Conservation (phyloP, 2,113 vertebrate genomes). For the Peromyscus polionotus region DNA sequence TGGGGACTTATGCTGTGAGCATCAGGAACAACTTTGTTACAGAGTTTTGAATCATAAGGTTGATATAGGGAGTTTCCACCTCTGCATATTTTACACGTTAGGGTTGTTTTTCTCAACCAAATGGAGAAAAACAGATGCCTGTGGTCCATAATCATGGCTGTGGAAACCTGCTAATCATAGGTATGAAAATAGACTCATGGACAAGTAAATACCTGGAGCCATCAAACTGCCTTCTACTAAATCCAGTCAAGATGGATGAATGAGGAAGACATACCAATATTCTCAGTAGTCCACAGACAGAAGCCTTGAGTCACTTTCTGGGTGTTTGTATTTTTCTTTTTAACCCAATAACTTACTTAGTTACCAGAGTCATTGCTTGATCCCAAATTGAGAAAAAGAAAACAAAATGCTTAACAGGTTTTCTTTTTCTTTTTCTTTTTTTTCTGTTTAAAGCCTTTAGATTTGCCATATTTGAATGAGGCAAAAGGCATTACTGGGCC, state of each 20-base stretch:
- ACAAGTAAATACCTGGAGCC: slow-evolving; percentile 39
- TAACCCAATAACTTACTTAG: background rate
- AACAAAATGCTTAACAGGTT: background rate
- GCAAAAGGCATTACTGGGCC: background rate
- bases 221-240: background rate
- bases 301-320: background rate
- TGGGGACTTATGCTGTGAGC: background rate
- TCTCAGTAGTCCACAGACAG: background rate
- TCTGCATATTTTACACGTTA: background rate
- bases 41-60: slow-evolving; percentile 51
- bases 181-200: slow-evolving; percentile 15
- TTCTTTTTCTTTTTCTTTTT: background rate
- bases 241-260: background rate
- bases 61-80: slow-evolving; percentile 11
- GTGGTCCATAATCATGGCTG: background rate
- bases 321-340: background rate
- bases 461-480: background rate
- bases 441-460: background rate
- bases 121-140: slow-evolving; percentile 41
- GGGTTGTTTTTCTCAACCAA: background rate
- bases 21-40: background rate
- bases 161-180: background rate
- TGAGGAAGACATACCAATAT: background rate
- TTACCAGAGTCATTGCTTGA: background rate
- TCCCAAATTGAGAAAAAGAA: slow-evolving; percentile 17